Evolutionary conservation across 2,113 vertebrate species (phyloP), one percentile per base, ranked within the genome.

Genomic region (Macrotus californicus): DNA sequence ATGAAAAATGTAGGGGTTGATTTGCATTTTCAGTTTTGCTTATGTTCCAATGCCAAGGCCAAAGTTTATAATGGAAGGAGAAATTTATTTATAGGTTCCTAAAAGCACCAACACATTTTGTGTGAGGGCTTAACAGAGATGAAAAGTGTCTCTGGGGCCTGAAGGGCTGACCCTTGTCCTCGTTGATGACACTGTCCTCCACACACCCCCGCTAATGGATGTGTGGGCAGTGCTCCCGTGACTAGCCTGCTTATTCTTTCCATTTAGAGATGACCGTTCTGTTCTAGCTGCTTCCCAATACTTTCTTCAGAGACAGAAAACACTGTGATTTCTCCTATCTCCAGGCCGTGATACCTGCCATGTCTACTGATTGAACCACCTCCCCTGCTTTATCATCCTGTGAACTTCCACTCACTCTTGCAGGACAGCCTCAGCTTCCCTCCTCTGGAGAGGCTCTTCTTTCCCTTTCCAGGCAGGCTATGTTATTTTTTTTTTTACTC

Each of bases 71-170:
- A 84, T 43, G 22, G 29, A 75, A 91, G 43, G 16, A 87, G 26
- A 79, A 75, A 70, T 81, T 43, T 85, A 94, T 93, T 81, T 96
- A 91, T 59, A 93, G 83, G 52, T 59, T 91, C 4, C 5, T 72
- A 72, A 95, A 91, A 59, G 48, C 39, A 9, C 70, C 87, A 93
- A 50, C 66, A 91, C 10, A 29, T 43, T 73, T 80, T 56, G 36
- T 56, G 29, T n/a, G 54, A 92, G 84, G 66, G 69, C 39, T 86
- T 73, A 82, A 81, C 56, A 70, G 54, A 34, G 66, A 87, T 70
- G 56, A 91, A 67, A 67, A 85, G n/a, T 24, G 16, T 76, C 72
- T 91, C 21, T 59, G 24, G 66, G 36, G 36, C 48, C 93, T 14
- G 29, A 52, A 73, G 48, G 41, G 34, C 46, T 39, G 54, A 66